Base-by-base conservation (phyloP, 2,113 vertebrate species). In the Neodon shergylaensis region DNA sequence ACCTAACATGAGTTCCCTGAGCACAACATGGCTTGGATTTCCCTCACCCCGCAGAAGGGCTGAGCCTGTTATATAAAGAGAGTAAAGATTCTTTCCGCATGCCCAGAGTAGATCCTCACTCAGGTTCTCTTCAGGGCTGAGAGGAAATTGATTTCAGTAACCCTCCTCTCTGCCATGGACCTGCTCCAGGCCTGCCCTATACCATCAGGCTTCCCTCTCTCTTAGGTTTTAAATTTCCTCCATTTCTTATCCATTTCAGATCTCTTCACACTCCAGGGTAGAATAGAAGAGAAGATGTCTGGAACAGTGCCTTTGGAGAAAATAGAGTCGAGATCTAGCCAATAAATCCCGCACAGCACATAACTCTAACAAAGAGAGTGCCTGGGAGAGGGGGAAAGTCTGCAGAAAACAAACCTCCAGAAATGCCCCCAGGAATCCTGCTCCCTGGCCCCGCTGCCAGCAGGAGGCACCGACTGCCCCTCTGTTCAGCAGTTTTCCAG, bases 301-400 rank as follows among this genome's bases (percentile, higher is more conserved):
- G 87, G 47, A 36, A 49, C 33, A 66, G 26, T 66, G 82, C 63
- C 81, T 97, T 93, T 73, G 94, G 95, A 97, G 94, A 95, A 97
- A 97, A 96, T 73, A 96, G 82, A 92, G 84, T 92, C 58, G 76
- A 94, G 94, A 94, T 76, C 92, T 0, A 92, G 78, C 95, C 94
- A 95, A 88, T 97, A 94, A 97, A 96, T 97, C 63, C 78, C 91
- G 95, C 61, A 36, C 68, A 94, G 65, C 74, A 78, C 77, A 92
- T n/a, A 92, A 88, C 73, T 97, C 66, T 78, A 96, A 91, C 81
- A 95, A 76, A 88, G 85, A 95, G 72, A 92, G 65, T 47, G 77
- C n/a, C 76, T 72, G 61, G 84, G 0, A 2, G 52, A 44, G 17
- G 66, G 36, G 39, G 9, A 68, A 78, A 5, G 36, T 26, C 58